Percentiles rank a stretch among this genome's conserved stretches.
Conservation (phyloP, 2,888 invertebrate species). For the Hirtodrosophila confusa region DNA sequence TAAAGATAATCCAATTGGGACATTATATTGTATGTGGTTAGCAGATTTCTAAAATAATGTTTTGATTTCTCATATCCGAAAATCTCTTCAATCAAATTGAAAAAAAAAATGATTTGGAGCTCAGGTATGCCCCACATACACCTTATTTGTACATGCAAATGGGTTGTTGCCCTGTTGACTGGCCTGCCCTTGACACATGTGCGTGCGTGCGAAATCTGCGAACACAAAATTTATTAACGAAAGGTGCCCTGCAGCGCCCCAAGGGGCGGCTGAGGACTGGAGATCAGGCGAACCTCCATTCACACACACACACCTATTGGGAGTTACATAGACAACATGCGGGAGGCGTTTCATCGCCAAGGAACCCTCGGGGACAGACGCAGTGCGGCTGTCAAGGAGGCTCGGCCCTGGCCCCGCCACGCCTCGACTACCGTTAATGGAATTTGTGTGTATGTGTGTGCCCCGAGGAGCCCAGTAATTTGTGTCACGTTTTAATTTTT, state of each 20-base stretch:
- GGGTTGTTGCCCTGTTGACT: slow-evolving; percentile 19
- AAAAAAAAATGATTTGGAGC: slow-evolving; percentile 29
- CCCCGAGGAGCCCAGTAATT: slow-evolving; percentile 62
- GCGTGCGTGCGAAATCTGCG: slow-evolving; percentile 74
- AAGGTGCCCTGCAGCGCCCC: slow-evolving; percentile 46
- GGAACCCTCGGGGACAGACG: slow-evolving; percentile 63
- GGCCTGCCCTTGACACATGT: slow-evolving; percentile 41
- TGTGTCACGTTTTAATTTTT: slow-evolving; percentile 76
- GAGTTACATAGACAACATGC: slow-evolving; percentile 29
- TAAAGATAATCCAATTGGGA: no score
- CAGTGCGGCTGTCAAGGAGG: slow-evolving; percentile 58
- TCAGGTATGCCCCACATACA: slow-evolving; percentile 7
- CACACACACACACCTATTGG: slow-evolving; percentile 9
- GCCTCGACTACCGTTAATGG: slow-evolving; percentile 51
- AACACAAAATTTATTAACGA: slow-evolving; percentile 69
- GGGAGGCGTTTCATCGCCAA: slow-evolving; percentile 45
- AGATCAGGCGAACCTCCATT: slow-evolving; percentile 2
- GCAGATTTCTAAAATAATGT: no score
- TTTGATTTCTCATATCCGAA: no score
- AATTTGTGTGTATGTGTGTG: slow-evolving; percentile 38
- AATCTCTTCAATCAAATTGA: slow-evolving; percentile 39
- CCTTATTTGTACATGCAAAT: background rate
- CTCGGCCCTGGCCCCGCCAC: background rate
- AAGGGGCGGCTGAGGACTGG: slow-evolving; percentile 22
- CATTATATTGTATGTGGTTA: no score